Evolutionary conservation across 2,797 vertebrate species (phyloP).

Genomic region (Sebastes vulpes): DNA sequence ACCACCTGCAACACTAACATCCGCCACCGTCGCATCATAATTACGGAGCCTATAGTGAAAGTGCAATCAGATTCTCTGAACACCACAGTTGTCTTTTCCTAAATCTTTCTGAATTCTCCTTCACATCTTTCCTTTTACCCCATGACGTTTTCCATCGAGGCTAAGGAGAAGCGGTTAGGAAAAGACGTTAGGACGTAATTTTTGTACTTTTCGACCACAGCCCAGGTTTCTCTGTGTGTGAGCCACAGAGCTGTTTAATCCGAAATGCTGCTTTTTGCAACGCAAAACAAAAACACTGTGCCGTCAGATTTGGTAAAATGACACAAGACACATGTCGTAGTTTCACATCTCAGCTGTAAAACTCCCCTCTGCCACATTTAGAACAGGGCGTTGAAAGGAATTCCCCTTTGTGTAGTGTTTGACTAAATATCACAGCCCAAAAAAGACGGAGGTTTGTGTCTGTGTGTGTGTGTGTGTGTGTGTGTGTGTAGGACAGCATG

Average conservation of each 20-base stretch:
- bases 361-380: not conserved
- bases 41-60: no score
- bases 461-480: conserved; percentile 33
- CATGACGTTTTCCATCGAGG: no score
- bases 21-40: no score
- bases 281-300: not conserved
- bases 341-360: not conserved
- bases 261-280: not conserved
- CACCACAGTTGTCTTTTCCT: no score
- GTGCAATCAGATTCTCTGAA: no score
- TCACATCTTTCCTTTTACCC: no score
- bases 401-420: not conserved
- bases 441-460: not conserved
- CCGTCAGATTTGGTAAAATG: not conserved
- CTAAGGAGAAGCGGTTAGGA: no score
- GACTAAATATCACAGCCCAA: not conserved
- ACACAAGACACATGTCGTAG: not conserved
- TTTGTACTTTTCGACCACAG: no score
- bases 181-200: no score
- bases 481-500: conserved; percentile 95
- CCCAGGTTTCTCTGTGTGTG: not conserved
- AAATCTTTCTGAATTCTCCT: no score
- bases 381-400: not conserved
- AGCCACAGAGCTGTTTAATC: not conserved
- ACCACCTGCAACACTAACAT: no score